phyloP scores from a whole-genome alignment of 1,140 invertebrate species.

The Forficula auricularia region DNA sequence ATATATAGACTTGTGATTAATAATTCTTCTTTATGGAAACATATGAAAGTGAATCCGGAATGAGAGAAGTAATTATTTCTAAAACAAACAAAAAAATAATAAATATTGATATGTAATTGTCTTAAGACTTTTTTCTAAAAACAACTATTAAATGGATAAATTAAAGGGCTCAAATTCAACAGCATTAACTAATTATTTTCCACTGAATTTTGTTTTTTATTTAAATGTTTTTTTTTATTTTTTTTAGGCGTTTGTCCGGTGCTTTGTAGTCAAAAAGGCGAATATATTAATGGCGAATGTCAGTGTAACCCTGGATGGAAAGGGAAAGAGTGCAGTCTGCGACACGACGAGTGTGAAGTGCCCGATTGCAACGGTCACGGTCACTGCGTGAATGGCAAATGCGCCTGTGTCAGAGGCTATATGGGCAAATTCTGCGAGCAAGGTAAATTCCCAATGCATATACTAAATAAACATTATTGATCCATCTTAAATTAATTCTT shows the following conservation, averaged over 20 bases:
- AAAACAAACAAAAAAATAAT: no score
- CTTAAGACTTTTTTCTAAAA: no score
- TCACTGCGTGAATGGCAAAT: constrained; percentile 85
- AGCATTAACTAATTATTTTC: no score
- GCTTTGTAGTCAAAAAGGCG: constrained; percentile 83
- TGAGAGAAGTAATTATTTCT: no score
- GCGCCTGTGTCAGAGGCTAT: constrained; percentile 78
- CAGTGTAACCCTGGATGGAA: constrained; percentile 95
- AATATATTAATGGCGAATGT: constrained; percentile 91
- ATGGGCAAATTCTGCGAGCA: constrained; percentile 84
- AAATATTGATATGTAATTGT: no score
- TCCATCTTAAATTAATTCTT: no score
- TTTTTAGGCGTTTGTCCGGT: constrained; percentile 78
- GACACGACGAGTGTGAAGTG: constrained; percentile 85
- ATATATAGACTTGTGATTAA: no score
- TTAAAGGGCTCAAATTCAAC: no score
- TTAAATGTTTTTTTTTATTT: constrained; percentile 13
- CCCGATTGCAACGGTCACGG: constrained; percentile 90
- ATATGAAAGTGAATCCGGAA: no score
- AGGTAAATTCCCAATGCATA: constrained; percentile 42
- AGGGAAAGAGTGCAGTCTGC: constrained; percentile 80
- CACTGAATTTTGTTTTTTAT: no score
- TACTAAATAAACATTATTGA: not conserved
- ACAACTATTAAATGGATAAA: no score
- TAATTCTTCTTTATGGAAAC: no score